Evolutionary conservation across 2,888 invertebrate genomes (phyloP), one percentile per base, ranked within the genome.

Genomic region (Selenia dentaria): DNA sequence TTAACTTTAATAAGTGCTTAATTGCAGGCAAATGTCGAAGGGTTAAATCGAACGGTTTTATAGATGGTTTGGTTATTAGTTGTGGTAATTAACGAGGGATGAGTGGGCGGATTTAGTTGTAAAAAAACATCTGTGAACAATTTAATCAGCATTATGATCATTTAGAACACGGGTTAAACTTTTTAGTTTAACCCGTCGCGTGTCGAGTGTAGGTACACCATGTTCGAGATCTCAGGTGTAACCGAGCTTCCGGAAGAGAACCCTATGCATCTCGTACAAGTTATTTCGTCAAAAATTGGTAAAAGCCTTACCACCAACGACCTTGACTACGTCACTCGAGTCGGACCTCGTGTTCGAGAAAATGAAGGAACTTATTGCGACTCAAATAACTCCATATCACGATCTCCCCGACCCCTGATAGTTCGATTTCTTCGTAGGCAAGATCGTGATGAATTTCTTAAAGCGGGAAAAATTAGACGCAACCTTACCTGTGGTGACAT

Each of bases 21-120:
- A 84, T 83, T 83, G 75, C 68, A 58, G 57, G 68, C 76, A 76
- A 81, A 80, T 78, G 79, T 67, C 67, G 65, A 64, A 62, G 41
- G 46, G 57, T 62, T 57, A 51, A 49, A 26, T 47, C 32, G 40
- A 44, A 49, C 40, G 36, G 42, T 57, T 60, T 59, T 42, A 51
- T 48, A 31, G 32, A 36, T 25, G 41, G 48, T 37, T 52, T 43
- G 32, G 32, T 38, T 49, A 41, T 51, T 10, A 54, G 43, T 16
- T 27, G 40, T 41, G 38, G 51, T 41, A 44, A 50, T 48, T 41
- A 37, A 24, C 24, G 25, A 31, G 31, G 31, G 9, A 12, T 29
- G 28, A n/a, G n/a, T n/a, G n/a, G 10, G 22, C 39, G 8, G 11
- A 43, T 22, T 29, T 11, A 38, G 27, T 13, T 26, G 5, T 12